A percentile compares a stretch with the other conserved stretches of the same genome.
These are phyloP conservation scores for Spheniscus humboldti DNA, from an alignment of 2,797 vertebrate genomes.

Conservation along the genomic window DNA sequence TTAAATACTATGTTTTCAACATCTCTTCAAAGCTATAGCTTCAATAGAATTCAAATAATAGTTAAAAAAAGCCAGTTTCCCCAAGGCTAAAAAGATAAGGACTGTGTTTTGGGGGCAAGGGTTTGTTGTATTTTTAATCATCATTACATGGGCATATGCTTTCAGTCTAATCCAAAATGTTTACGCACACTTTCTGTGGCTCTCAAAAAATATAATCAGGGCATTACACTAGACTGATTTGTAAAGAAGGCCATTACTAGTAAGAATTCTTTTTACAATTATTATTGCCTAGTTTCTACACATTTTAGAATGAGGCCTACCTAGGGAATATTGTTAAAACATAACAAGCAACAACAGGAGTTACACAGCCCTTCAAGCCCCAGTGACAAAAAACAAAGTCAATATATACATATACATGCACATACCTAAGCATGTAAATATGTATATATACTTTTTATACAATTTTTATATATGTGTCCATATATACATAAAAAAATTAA, in stretches of 20 bases:
- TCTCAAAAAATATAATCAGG: neutral
- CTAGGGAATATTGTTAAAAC: neutral
- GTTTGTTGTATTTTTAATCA: constrained; percentile 1
- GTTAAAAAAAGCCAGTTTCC: neutral
- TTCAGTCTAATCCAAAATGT: neutral
- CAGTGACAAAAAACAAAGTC: neutral
- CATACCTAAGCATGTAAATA: neutral
- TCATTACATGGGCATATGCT: neutral
- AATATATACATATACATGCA: neutral
- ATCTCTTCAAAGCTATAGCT: constrained; percentile 29
- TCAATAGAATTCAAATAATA: neutral
- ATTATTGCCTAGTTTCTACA: neutral
- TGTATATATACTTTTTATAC: neutral
- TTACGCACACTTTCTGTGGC: neutral
- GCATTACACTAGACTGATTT: neutral
- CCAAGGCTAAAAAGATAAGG: neutral
- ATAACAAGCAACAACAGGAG: neutral
- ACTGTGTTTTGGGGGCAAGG: neutral
- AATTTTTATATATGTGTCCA: neutral
- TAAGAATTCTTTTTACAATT: neutral
- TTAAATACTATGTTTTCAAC: neutral
- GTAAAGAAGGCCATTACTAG: neutral
- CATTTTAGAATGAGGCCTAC: neutral
- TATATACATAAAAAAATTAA: neutral
- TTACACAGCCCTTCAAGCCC: neutral